phyloP scores from a whole-genome alignment of 1,140 invertebrate genomes.

The Rhopalosiphum maidis region DNA sequence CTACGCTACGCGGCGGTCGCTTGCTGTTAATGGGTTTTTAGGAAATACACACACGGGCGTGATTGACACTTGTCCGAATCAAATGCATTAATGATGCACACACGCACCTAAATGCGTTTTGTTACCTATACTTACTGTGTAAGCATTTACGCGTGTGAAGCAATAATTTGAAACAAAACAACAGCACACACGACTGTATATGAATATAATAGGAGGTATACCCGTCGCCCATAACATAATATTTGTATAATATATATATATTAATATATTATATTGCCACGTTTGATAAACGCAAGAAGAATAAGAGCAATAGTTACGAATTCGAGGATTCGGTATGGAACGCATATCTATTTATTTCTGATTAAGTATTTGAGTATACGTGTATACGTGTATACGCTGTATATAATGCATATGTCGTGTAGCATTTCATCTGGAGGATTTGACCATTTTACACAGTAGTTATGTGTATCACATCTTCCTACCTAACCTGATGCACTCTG shows the following conservation, averaged over 20 bases:
- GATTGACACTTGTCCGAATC: conserved; percentile 56
- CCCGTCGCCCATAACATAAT: neutral
- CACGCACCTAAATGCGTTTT: neutral
- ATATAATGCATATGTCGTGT: neutral
- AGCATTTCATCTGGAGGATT: neutral
- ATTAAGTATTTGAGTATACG: too few species aligned
- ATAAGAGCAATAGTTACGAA: too few species aligned
- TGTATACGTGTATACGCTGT: too few species aligned
- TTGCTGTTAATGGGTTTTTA: conserved; percentile 42
- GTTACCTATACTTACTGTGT: neutral
- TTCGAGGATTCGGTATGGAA: too few species aligned
- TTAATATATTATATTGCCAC: too few species aligned
- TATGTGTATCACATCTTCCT: neutral
- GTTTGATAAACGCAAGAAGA: too few species aligned
- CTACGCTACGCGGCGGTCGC: neutral
- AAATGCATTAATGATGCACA: conserved; percentile 45
- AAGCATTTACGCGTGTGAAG: neutral
- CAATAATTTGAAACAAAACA: neutral
- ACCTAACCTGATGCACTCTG: neutral
- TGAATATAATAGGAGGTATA: too few species aligned
- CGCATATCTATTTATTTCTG: too few species aligned
- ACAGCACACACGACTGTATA: neutral
- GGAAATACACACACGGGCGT: conserved; percentile 12
- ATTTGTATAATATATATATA: neutral
- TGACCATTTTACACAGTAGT: neutral